A percentile compares a stretch with the other conserved stretches of the same genome.
Conservation (phyloP, 2,888 invertebrate genomes). For the Itoplectis maculator region DNA sequence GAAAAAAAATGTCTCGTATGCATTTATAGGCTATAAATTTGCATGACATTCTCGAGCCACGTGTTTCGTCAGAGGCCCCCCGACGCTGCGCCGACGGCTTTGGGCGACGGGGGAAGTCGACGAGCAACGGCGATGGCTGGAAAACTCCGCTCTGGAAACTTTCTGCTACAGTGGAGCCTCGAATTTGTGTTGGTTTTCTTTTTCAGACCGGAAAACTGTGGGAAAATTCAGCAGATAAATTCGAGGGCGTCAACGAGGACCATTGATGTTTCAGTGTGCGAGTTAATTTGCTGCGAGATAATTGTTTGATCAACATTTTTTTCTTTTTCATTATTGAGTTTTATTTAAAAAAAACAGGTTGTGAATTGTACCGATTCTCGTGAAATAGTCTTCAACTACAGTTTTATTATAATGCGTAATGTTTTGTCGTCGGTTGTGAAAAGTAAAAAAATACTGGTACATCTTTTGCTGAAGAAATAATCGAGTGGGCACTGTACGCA, state of each 20-base stretch:
- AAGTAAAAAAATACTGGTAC: background rate
- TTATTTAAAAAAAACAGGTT: too few species aligned
- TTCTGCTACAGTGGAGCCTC: background rate
- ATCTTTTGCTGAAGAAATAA: background rate
- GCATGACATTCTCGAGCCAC: slow-evolving; percentile 13
- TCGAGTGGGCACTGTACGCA: background rate
- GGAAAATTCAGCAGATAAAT: too few species aligned
- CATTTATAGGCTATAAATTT: background rate
- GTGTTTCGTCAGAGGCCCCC: slow-evolving; percentile 22
- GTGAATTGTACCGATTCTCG: too few species aligned
- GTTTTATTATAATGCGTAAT: too few species aligned
- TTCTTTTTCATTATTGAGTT: too few species aligned
- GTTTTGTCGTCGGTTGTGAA: background rate
- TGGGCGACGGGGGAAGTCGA: slow-evolving; percentile 15
- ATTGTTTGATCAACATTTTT: too few species aligned
- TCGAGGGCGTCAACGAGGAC: too few species aligned
- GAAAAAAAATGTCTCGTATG: background rate
- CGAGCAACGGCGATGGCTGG: background rate
- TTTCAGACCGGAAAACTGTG: background rate
- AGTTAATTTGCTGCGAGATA: too few species aligned
- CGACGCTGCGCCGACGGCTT: slow-evolving; percentile 6
- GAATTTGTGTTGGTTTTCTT: too few species aligned
- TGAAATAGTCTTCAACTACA: too few species aligned
- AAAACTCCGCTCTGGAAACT: slow-evolving; percentile 24
- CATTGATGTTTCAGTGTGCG: too few species aligned